phyloP scores from a whole-genome alignment of 37 sponge, comb jelly and placozoan species.

The Hexactinellida sp. region DNA sequence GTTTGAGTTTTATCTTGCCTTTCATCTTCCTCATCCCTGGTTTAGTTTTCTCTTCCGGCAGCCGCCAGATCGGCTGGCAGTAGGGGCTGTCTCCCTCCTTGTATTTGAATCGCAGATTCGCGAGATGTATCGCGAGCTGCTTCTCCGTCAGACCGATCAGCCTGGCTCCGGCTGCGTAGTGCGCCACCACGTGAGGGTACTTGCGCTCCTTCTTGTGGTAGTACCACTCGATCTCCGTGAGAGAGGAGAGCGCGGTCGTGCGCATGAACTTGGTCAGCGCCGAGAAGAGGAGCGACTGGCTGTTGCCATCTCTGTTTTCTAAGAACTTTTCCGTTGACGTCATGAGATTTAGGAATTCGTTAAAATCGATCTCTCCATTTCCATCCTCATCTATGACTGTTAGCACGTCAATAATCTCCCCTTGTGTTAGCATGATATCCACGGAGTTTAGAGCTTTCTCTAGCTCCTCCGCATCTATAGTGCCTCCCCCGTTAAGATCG shows the following conservation, averaged over 20 bases:
- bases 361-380: slow-evolving; percentile 24
- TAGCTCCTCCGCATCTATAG: slow-evolving; percentile 43
- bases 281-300: slow-evolving; percentile 13
- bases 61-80: slow-evolving; percentile 37
- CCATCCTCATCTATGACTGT: slow-evolving; percentile 48
- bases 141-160: slow-evolving; percentile 58
- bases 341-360: slow-evolving; percentile 23
- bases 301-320: background rate
- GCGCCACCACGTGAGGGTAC: slow-evolving; percentile 55
- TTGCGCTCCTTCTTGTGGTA: slow-evolving; percentile 39
- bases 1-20: slow-evolving; percentile 32
- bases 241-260: slow-evolving; percentile 19
- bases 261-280: slow-evolving; percentile 17
- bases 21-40: background rate
- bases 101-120: slow-evolving; percentile 23
- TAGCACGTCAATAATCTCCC: slow-evolving; percentile 39
- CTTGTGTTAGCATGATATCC: slow-evolving; percentile 30
- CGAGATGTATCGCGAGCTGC: slow-evolving; percentile 44
- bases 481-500: slow-evolving; percentile 55
- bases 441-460: slow-evolving; percentile 38
- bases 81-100: slow-evolving; percentile 42
- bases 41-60: background rate
- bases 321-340: slow-evolving; percentile 23
- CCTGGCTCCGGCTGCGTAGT: slow-evolving; percentile 60
- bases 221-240: slow-evolving; percentile 16